Evolutionary conservation across 2,888 invertebrate species (phyloP).

Genomic region (Leptopilina syphax): DNA sequence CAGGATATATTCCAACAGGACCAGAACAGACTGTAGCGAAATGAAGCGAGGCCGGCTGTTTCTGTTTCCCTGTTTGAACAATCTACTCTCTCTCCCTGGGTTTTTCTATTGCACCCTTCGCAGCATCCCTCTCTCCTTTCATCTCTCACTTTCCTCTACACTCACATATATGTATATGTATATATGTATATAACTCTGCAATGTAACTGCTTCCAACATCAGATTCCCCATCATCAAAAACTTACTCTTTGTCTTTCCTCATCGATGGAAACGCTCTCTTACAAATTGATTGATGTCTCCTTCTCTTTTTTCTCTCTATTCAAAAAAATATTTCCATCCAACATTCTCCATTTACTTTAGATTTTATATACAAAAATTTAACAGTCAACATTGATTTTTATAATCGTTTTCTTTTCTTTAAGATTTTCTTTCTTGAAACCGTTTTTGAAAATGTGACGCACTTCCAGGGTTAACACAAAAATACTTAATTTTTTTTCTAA

Average conservation of each 20-base stretch:
- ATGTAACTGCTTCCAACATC: constrained; percentile 43
- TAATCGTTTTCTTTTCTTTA: no score
- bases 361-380: no score
- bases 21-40: constrained; percentile 65
- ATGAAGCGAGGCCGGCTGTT: constrained; percentile 59
- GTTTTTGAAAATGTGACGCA: no score
- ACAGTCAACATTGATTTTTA: no score
- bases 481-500: no score
- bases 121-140: constrained; percentile 52
- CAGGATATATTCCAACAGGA: constrained; percentile 42
- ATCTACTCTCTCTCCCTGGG: constrained; percentile 59
- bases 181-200: background rate
- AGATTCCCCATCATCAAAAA: constrained; percentile 32
- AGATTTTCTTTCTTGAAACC: no score
- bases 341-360: no score
- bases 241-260: constrained; percentile 32
- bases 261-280: constrained; percentile 14
- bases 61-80: constrained; percentile 69
- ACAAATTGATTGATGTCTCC: constrained; percentile 15
- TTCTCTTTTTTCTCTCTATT: background rate
- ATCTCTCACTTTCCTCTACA: constrained; percentile 47
- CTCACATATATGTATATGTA: no score
- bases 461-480: no score
- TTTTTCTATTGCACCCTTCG: constrained; percentile 46
- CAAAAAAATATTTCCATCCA: no score